Evolutionary conservation across 1,140 invertebrate genomes (phyloP), one percentile per base, ranked within the genome.

Genomic region (Drosophila athabasca): DNA sequence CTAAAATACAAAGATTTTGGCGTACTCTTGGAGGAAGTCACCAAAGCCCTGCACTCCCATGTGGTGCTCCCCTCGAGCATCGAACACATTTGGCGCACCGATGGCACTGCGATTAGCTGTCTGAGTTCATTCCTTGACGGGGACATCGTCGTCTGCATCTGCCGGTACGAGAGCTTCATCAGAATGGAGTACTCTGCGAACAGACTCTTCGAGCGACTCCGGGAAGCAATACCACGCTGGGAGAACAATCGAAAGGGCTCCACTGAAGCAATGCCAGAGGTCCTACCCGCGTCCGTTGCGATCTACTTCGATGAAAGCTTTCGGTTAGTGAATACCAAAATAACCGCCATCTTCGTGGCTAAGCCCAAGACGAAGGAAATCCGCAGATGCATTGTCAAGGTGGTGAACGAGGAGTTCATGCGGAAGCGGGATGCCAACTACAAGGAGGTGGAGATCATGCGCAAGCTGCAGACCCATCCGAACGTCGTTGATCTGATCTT

Each of bases 81-180:
- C 6, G 51, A n/a, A 0, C 19, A 6, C 1, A 41, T 78, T 0
- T 76, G 22, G 19, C 61, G 72, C 5, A 58, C 61, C 8, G 50
- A 71, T 51, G 76, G 76, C 6, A 54, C 22, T 2, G 26, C 8
- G 0, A 53, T 74, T 6, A 2, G 6, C 0, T 39, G 6, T 1
- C 0, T 75, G 9, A 35, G 75, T 15, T 46, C 52, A 9, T 60
- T 70, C 3, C 8, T 17, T 3, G 61, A 60, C 0, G 71, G 61
- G 9, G 66, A 71, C 24, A 55, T 71, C 9, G 24, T 76, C 11
- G 26, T 71, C 8, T 62, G 66, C 44, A 71, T 66, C n/a, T 78
- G 76, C 17, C 43, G 35, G 7, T 62, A 71, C 6, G 58, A 76
- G 11, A 1, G 29, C 1, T 78, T 65, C n/a, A 0, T 52, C 0